Evolutionary conservation across 92 coral and sea anemone genomes (phyloP).

Genomic region (Porites evermanni): DNA sequence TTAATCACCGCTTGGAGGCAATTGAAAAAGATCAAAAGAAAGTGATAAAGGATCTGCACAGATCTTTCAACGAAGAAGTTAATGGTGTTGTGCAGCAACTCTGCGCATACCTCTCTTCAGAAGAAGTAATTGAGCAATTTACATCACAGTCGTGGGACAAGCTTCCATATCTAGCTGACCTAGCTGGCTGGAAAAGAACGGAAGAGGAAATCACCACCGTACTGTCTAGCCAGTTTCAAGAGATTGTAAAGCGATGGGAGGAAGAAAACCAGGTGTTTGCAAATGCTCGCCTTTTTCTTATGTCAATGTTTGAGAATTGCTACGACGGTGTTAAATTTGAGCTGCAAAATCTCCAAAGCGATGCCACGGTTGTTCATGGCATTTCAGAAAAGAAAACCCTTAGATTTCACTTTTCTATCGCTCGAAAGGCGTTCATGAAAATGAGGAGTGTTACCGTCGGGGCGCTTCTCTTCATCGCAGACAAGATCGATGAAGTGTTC

Average conservation of each 20-base stretch:
- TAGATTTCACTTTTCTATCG: too few species aligned
- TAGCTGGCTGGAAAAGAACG: too few species aligned
- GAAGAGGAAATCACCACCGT: neutral
- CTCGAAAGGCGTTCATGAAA: too few species aligned
- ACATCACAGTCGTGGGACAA: neutral
- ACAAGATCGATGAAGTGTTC: neutral
- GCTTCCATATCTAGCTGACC: too few species aligned
- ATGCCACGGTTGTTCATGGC: neutral
- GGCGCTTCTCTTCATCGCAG: neutral
- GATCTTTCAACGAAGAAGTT: neutral
- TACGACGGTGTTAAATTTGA: neutral
- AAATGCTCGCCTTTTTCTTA: slow-evolving; percentile 3
- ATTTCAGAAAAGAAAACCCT: too few species aligned
- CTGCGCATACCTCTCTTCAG: slow-evolving; percentile 1
- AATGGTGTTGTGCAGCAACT: neutral
- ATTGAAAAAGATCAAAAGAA: neutral
- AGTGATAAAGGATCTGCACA: neutral
- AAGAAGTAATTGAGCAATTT: neutral
- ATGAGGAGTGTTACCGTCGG: too few species aligned
- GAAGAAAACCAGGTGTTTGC: slow-evolving; percentile 17
- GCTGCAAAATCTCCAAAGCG: slow-evolving; percentile 1
- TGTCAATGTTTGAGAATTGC: neutral
- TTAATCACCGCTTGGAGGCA: neutral
- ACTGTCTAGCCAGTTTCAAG: neutral
- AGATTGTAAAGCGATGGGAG: slow-evolving; percentile 35